phyloP scores from a whole-genome alignment of 2,888 invertebrate genomes.

The Idaea dimidiata region DNA sequence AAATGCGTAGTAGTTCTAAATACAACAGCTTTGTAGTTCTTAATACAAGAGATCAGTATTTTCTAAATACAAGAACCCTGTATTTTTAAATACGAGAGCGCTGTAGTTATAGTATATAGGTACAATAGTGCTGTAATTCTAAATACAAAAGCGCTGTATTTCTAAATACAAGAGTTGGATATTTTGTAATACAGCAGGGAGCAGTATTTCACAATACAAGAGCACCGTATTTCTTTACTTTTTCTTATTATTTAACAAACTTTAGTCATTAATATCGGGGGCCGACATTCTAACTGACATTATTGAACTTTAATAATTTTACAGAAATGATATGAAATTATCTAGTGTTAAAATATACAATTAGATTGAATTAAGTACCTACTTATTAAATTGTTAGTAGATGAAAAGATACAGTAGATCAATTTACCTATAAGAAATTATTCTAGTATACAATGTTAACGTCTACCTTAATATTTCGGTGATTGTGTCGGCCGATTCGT shows the following conservation, averaged over 20 bases:
- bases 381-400: background rate
- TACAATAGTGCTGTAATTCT: too few relatives aligned
- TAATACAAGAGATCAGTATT: too few relatives aligned
- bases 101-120: too few relatives aligned
- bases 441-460: background rate
- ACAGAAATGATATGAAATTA: background rate
- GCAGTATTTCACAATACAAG: too few relatives aligned
- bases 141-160: too few relatives aligned
- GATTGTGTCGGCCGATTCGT: slow-evolving; percentile 43
- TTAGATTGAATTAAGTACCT: background rate
- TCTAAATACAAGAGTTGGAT: too few relatives aligned
- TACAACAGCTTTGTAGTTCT: too few relatives aligned
- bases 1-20: too few relatives aligned
- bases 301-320: background rate
- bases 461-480: background rate
- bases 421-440: background rate
- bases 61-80: too few relatives aligned
- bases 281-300: slow-evolving; percentile 24
- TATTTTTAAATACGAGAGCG: too few relatives aligned
- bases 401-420: background rate
- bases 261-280: slow-evolving; percentile 54
- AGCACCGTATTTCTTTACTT: background rate
- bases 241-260: slow-evolving; percentile 45
- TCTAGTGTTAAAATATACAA: background rate
- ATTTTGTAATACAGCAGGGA: too few relatives aligned